Percentiles rank a stretch among this genome's conserved stretches.
Conservation (phyloP, 2,888 invertebrate genomes). For the Pyrgus malvae region DNA sequence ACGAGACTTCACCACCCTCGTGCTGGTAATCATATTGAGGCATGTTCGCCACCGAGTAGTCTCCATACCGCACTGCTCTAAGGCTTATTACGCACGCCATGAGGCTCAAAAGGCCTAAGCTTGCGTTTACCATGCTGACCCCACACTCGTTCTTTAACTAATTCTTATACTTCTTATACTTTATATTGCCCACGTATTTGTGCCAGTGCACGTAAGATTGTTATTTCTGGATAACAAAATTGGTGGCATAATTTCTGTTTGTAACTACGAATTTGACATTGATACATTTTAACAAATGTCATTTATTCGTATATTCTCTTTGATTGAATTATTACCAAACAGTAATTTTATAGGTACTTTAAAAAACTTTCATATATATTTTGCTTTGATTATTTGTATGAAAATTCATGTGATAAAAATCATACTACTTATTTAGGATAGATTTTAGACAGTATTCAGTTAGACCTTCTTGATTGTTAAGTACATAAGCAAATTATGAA, state of each 20-base stretch:
- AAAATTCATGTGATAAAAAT: too few relatives aligned
- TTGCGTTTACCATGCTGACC: neutral
- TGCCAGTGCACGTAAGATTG: neutral
- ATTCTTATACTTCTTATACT: neutral
- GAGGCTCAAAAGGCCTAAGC: slow-evolving; percentile 38
- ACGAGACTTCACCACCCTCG: slow-evolving; percentile 36
- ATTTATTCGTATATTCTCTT: too few relatives aligned
- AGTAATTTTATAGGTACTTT: too few relatives aligned
- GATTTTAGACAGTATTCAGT: too few relatives aligned
- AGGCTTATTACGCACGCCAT: slow-evolving; percentile 42
- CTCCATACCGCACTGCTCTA: slow-evolving; percentile 48
- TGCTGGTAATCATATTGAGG: slow-evolving; percentile 58
- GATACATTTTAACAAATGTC: too few relatives aligned
- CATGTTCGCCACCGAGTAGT: slow-evolving; percentile 60
- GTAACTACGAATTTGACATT: slow-evolving; percentile 70
- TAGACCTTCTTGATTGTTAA: too few relatives aligned
- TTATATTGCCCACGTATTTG: slow-evolving; percentile 12
- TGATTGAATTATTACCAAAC: too few relatives aligned
- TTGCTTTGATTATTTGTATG: too few relatives aligned
- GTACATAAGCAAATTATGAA: too few relatives aligned
- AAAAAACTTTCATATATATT: too few relatives aligned
- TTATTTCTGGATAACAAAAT: slow-evolving; percentile 31
- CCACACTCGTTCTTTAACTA: neutral
- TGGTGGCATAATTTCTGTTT: slow-evolving; percentile 53
- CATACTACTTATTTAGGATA: too few relatives aligned